Percentiles rank a stretch among this genome's conserved stretches.
These are phyloP conservation scores for Hippocampus barbouri DNA, from an alignment of 2,113 vertebrate genomes.

Conservation along the genomic window DNA sequence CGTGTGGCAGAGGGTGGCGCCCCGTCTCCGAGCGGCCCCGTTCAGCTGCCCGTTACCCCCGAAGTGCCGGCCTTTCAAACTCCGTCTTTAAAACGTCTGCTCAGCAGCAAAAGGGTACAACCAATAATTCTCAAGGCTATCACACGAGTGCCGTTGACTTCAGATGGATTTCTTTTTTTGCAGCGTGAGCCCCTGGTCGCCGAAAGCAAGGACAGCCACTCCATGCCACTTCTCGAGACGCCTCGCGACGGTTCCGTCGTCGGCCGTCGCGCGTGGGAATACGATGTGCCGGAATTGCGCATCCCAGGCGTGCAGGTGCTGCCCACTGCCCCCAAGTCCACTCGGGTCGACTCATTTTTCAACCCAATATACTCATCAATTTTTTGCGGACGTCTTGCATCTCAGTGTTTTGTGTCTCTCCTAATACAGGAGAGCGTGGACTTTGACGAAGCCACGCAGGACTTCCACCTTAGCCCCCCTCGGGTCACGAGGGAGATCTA, in stretches of 20 bases:
- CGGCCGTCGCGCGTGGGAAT: constrained; percentile 31
- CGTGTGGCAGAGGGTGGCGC: constrained; percentile 15
- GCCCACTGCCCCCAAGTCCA: neutral
- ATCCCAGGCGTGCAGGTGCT: constrained; percentile 28
- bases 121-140: too few species aligned
- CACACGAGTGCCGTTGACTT: neutral
- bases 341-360: too few species aligned
- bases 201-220: neutral
- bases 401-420: neutral
- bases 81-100: constrained; percentile 67
- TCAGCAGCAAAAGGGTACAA: constrained; percentile 64
- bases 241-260: neutral
- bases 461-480: constrained; percentile 62
- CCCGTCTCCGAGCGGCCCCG: constrained; percentile 12
- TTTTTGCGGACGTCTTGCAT: too few species aligned
- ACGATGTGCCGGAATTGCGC: constrained; percentile 26
- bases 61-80: constrained; percentile 69
- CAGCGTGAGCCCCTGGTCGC: constrained; percentile 2
- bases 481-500: constrained; percentile 39
- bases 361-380: too few species aligned
- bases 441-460: constrained; percentile 54
- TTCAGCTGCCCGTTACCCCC: constrained; percentile 46
- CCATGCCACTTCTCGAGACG: neutral
- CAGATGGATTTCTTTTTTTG: neutral
- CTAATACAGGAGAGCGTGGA: constrained; percentile 17